phyloP scores from a whole-genome alignment of 2,113 vertebrate genomes.

The Notothenia coriiceps region DNA sequence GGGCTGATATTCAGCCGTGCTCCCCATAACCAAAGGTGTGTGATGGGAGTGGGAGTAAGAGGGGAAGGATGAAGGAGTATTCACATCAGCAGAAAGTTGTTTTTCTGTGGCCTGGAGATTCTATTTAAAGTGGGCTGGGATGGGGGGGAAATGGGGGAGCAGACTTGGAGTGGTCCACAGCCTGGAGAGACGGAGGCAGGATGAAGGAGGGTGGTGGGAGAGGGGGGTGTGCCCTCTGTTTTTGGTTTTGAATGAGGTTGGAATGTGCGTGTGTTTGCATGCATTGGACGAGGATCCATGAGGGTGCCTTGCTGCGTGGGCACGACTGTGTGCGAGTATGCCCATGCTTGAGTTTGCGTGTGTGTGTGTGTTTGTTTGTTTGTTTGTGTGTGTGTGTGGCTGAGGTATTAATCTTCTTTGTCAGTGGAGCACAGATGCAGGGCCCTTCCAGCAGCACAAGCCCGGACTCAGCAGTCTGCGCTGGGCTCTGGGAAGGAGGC shows the following conservation, averaged over 20 bases:
- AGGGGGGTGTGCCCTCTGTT: constrained; percentile 34
- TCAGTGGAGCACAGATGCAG: constrained; percentile 98
- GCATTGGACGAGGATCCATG: constrained; percentile 54
- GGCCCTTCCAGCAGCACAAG: constrained; percentile 93
- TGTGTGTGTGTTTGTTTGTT: constrained; percentile 27
- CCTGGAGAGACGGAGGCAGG: constrained; percentile 61
- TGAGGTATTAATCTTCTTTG: constrained; percentile 99
- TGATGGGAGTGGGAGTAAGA: constrained; percentile 64
- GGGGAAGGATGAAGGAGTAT: constrained; percentile 74
- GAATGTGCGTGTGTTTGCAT: constrained; percentile 22
- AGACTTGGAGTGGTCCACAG: constrained; percentile 58
- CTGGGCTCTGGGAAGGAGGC: constrained; percentile 83
- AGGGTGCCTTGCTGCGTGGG: constrained; percentile 63
- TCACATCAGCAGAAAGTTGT: constrained; percentile 93
- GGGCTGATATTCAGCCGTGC: constrained; percentile 61
- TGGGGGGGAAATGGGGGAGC: constrained; percentile 42
- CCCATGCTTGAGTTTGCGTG: constrained; percentile 20
- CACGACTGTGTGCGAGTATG: constrained; percentile 44
- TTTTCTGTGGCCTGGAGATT: constrained; percentile 89
- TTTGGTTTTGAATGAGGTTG: constrained; percentile 60
- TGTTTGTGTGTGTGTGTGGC: constrained; percentile 50
- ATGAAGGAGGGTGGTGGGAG: constrained; percentile 67
- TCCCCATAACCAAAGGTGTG: constrained; percentile 67
- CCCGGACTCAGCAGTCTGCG: constrained; percentile 96
- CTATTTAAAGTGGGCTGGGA: constrained; percentile 85